Percentiles rank a stretch among this genome's conserved stretches.
Conservation (phyloP, 2,888 invertebrate genomes). For the Gastrophysa polygoni region DNA sequence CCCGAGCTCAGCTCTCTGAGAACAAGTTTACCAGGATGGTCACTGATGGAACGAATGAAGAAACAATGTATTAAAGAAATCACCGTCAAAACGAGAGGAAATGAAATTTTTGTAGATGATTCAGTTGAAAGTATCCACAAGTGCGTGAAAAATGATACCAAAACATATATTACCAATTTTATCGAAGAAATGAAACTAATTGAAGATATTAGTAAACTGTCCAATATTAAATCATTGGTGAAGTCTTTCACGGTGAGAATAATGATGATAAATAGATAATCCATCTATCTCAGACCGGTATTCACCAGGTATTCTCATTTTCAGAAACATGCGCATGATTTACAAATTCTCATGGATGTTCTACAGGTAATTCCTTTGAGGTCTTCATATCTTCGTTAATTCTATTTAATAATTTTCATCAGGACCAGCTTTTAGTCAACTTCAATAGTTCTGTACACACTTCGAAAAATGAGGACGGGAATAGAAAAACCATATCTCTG, state of each 20-base stretch:
- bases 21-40: constrained; percentile 21
- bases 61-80: constrained; percentile 13
- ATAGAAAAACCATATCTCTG: not conserved
- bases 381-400: not conserved
- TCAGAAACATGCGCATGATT: not conserved
- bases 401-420: not conserved
- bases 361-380: not conserved
- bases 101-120: constrained; percentile 3
- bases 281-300: not conserved
- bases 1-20: constrained; percentile 15
- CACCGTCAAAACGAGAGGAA: not conserved
- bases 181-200: constrained; percentile 14
- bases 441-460: not conserved
- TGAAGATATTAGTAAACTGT: not conserved
- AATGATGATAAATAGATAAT: not conserved
- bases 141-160: constrained; percentile 7
- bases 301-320: not conserved
- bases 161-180: constrained; percentile 13
- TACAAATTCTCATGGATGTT: not conserved
- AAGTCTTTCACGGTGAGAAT: not conserved
- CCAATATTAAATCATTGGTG: not conserved
- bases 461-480: not conserved
- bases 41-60: constrained; percentile 18
- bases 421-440: constrained; percentile 8
- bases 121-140: not conserved